Percentiles rank a stretch among this genome's conserved stretches.
Conservation (phyloP, 2,113 vertebrate species). For the Phrynosoma blainvillii region DNA sequence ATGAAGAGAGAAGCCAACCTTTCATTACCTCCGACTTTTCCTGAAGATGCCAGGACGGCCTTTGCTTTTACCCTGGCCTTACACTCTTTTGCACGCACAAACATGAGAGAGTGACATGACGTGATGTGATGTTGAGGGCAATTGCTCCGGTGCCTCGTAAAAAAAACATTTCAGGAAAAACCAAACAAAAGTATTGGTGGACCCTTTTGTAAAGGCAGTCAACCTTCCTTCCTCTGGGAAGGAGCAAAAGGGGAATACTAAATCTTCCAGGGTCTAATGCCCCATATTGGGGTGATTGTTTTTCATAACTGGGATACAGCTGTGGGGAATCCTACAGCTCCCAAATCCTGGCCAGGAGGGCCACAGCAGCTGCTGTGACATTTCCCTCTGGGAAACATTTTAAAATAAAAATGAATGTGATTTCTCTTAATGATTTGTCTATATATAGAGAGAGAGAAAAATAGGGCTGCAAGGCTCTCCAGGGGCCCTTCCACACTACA, state of each 20-base stretch:
- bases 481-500: no score
- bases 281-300: constrained; percentile 27
- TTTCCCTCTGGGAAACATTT: neutral
- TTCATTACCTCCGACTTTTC: constrained; percentile 30
- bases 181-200: neutral
- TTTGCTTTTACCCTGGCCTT: neutral
- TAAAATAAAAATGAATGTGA: constrained; percentile 20
- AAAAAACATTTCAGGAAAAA: neutral
- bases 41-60: neutral
- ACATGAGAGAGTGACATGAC: no score
- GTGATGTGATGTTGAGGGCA: neutral
- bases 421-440: constrained; percentile 4
- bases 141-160: neutral
- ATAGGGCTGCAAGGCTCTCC: constrained; percentile 18
- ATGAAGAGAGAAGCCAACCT: neutral
- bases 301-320: neutral
- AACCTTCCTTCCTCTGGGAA: neutral
- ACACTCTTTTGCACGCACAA: neutral
- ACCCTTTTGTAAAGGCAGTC: neutral
- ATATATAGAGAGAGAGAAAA: constrained; percentile 17
- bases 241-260: neutral
- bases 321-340: neutral
- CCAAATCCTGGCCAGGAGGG: neutral
- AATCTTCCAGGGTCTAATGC: constrained; percentile 1
- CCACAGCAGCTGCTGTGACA: neutral